phyloP scores from a whole-genome alignment of 1,140 invertebrate genomes.

The Polyergus mexicanus region DNA sequence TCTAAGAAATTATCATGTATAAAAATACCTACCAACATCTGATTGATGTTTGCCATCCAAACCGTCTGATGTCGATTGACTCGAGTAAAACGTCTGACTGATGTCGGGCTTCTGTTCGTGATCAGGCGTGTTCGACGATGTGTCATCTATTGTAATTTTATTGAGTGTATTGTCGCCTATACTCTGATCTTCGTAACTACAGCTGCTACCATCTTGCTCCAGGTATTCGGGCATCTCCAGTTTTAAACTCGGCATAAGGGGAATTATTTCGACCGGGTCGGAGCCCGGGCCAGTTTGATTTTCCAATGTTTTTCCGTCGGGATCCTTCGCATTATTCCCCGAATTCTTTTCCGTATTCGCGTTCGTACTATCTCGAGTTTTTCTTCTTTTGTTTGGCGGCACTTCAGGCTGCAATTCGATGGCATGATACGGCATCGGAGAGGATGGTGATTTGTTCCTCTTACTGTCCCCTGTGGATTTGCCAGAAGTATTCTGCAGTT shows the following conservation, averaged over 20 bases:
- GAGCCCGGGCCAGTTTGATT: constrained; percentile 76
- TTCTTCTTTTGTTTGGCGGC: constrained; percentile 84
- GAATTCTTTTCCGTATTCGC: constrained; percentile 80
- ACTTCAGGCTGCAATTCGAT: constrained; percentile 82
- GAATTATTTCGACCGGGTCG: constrained; percentile 86
- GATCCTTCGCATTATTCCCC: constrained; percentile 79
- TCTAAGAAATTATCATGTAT: constrained; percentile 38
- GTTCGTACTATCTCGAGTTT: constrained; percentile 82
- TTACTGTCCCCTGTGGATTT: constrained; percentile 83
- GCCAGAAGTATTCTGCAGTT: constrained; percentile 83
- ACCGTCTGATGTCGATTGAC: constrained; percentile 81
- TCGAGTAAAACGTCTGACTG: constrained; percentile 85
- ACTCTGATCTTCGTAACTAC: constrained; percentile 86
- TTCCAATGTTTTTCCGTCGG: constrained; percentile 79
- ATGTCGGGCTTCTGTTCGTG: constrained; percentile 84
- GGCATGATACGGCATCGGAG: constrained; percentile 81
- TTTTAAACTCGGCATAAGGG: constrained; percentile 86
- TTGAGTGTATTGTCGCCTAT: constrained; percentile 80
- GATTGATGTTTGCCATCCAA: constrained; percentile 82
- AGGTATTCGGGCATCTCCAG: constrained; percentile 86
- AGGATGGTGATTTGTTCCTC: constrained; percentile 82
- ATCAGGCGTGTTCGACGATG: constrained; percentile 78
- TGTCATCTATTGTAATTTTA: constrained; percentile 82
- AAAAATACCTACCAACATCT: constrained; percentile 81
- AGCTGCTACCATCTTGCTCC: constrained; percentile 85